These are phyloP conservation scores for Phycodurus eques DNA, from an alignment of 2,113 vertebrate genomes.

Conservation along the genomic window DNA sequence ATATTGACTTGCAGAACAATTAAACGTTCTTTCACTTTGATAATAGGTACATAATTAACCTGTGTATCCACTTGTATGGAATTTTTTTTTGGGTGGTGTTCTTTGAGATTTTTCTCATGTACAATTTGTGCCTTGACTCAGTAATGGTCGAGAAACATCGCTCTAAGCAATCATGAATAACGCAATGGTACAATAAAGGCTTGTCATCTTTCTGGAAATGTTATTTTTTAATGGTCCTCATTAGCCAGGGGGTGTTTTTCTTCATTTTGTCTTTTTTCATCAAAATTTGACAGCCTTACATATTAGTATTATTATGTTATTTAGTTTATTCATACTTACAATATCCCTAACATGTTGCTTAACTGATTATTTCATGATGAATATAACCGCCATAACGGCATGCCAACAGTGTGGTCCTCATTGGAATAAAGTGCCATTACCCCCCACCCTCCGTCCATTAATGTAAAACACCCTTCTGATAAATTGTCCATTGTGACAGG, in stretches of 20 bases:
- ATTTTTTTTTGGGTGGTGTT: background rate
- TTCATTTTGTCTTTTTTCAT: background rate
- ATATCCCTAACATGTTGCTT: background rate
- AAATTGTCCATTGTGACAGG: conserved; percentile 62
- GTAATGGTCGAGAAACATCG: background rate
- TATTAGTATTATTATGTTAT: too few species aligned
- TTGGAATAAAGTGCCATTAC: conserved; percentile 39
- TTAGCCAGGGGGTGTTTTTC: background rate
- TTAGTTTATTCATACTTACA: background rate
- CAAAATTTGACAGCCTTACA: background rate
- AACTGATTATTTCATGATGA: background rate
- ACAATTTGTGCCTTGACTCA: background rate
- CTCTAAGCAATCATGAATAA: conserved; percentile 21
- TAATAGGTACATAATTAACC: background rate
- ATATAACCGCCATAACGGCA: conserved; percentile 4
- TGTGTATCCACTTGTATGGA: background rate
- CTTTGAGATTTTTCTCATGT: background rate
- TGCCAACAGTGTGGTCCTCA: conserved; percentile 12
- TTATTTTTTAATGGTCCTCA: conserved; percentile 26
- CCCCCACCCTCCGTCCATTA: conserved; percentile 8
- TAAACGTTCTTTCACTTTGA: background rate
- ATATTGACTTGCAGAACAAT: background rate
- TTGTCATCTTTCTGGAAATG: conserved; percentile 26
- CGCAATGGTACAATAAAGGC: conserved; percentile 18
- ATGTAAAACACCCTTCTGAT: conserved; percentile 51